phyloP scores from a whole-genome alignment of 2,797 vertebrate genomes.

The Aplochiton taeniatus region DNA sequence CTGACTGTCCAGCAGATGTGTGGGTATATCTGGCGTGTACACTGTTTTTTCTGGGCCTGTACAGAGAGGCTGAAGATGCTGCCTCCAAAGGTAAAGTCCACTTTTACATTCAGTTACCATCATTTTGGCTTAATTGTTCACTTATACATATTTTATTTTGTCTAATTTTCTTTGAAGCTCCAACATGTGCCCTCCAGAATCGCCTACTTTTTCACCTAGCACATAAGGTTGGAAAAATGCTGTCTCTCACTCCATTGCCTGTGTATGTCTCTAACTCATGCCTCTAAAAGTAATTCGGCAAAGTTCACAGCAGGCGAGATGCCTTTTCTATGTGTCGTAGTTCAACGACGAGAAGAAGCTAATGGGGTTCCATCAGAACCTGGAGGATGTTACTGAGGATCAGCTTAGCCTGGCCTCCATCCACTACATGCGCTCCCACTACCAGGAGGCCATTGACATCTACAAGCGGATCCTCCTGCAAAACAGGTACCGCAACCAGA shows the following conservation, averaged over 20 bases:
- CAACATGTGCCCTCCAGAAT: slow-evolving; percentile 90
- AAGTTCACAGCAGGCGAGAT: too few relatives aligned
- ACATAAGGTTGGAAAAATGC: slow-evolving; percentile 85
- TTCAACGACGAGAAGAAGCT: slow-evolving; percentile 95
- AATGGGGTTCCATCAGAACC: slow-evolving; percentile 96
- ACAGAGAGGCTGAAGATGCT: slow-evolving; percentile 90
- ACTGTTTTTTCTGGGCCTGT: slow-evolving; percentile 93
- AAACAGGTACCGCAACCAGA: slow-evolving; percentile 79
- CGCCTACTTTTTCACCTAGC: slow-evolving; percentile 95
- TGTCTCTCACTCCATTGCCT: slow-evolving; percentile 20
- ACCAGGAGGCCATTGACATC: slow-evolving; percentile 98
- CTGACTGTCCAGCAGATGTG: slow-evolving; percentile 83
- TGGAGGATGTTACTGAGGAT: slow-evolving; percentile 95
- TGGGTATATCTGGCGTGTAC: slow-evolving; percentile 94
- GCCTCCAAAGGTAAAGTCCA: slow-evolving; percentile 89
- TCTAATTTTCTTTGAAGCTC: slow-evolving; percentile 69
- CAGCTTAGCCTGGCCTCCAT: slow-evolving; percentile 97
- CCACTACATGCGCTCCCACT: slow-evolving; percentile 98
- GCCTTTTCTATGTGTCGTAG: slow-evolving; percentile 60
- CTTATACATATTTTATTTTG: background rate
- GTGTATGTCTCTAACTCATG: background rate
- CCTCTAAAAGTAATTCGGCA: background rate
- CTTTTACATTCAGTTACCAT: background rate
- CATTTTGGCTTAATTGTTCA: background rate
- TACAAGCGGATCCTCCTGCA: slow-evolving; percentile 94